These are phyloP conservation scores for Aproaerema taeniolella DNA, from an alignment of 2,888 invertebrate species.

Conservation along the genomic window DNA sequence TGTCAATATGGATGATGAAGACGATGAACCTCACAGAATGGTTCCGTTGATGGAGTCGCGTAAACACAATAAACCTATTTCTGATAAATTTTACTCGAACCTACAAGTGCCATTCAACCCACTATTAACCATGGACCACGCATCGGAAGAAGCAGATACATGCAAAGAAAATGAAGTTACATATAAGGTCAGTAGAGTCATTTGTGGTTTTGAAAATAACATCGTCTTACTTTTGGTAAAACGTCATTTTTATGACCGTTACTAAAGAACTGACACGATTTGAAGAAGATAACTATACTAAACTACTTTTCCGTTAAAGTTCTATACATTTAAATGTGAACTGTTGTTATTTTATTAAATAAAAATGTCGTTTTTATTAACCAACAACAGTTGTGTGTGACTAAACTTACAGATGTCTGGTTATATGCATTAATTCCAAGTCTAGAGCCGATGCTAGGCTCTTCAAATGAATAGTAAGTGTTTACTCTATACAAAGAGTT, in stretches of 20 bases:
- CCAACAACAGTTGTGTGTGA: too few species aligned
- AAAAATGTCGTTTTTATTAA: too few species aligned
- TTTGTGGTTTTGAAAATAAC: conserved; percentile 3
- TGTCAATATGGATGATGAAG: conserved; percentile 84
- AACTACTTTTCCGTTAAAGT: too few species aligned
- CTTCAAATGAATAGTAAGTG: too few species aligned
- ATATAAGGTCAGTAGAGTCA: conserved; percentile 61
- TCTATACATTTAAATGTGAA: too few species aligned
- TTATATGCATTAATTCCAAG: too few species aligned
- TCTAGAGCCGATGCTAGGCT: too few species aligned
- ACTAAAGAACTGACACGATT: background rate
- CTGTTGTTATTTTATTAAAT: too few species aligned
- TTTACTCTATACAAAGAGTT: too few species aligned
- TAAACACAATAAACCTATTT: conserved; percentile 31
- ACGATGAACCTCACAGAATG: conserved; percentile 49
- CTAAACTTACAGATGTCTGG: too few species aligned
- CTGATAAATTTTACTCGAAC: conserved; percentile 62
- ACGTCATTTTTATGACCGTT: background rate
- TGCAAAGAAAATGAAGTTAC: conserved; percentile 64
- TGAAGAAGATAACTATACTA: too few species aligned
- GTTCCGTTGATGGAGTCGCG: too few species aligned
- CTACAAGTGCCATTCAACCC: conserved; percentile 59
- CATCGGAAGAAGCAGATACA: conserved; percentile 11
- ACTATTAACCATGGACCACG: conserved; percentile 42
- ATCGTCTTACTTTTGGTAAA: conserved; percentile 5